Evolutionary conservation across 1,140 invertebrate genomes (phyloP), one percentile per base, ranked within the genome.

Genomic region (Andrena cerasifolii): DNA sequence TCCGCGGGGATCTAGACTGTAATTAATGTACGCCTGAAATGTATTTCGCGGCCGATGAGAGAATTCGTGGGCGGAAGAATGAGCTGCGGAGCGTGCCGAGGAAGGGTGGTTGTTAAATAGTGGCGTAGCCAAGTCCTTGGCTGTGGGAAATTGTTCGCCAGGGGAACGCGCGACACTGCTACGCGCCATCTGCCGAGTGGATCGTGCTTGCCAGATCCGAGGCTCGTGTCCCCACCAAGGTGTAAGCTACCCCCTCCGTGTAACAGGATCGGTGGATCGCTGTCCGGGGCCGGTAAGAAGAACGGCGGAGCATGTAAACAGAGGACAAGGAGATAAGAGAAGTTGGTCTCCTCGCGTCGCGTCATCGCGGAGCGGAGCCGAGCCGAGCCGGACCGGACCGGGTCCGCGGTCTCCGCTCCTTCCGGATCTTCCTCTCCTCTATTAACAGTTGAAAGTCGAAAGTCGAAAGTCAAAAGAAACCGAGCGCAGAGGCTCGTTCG

Each of bases 251-350:
- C 70, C 82, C 79, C 75, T 65, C 75, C 75, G 77, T 31, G 16
- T 18, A 49, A 49, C 28, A 76, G 36, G 51, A 21, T 74, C 73
- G 36, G 49, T 58, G 70, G 26, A 43, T 14, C 21, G 33, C n/a
- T 14, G 28, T 47, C 26, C 56, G 18, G 66, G 49, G 53, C 62
- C 54, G 40, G 45, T 40, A 63, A 40, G 67, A 61, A 56, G 58
- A 47, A 73, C 51, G 51, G 8, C 33, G 62, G 65, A 47, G 36
- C 80, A 61, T 68, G 83, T 78, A 80, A 85, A 85, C 84, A 78
- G 80, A 75, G 71, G 54, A 68, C 67, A 68, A 33, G 40, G 56
- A 83, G 53, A 80, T 66, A 72, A 79, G 63, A 68, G 77, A 84
- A n/a, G n/a, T n/a, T n/a, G n/a, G 62, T 72, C 73, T 26, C 47